Base-by-base conservation (phyloP, 2,113 vertebrate species). In the Marmota flaviventris region DNA sequence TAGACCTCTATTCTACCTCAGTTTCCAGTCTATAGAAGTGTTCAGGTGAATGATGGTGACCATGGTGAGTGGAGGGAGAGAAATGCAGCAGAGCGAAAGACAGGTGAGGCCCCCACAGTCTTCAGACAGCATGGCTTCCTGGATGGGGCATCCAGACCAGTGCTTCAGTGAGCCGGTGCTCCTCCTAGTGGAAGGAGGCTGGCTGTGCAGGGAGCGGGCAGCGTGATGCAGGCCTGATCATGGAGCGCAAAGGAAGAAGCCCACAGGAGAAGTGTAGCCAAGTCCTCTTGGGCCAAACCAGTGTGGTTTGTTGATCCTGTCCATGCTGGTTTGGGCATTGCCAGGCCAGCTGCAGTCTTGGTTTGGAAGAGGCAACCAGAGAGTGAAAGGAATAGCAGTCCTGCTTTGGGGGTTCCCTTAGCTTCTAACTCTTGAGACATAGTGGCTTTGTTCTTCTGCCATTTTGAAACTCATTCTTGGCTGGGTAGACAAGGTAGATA, bases 261-360 rank as follows among this genome's bases (percentile, higher is more conserved):
- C 87, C 58, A 2, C 24, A 63, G 61, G 61, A 63, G 24, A 25
- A 27, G 8, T 37, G 12, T 3, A 18, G 75, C 83, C 94, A 89
- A 53, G 73, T 89, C 69, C 10, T 86, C 12, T 2, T 75, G 37
- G 93, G 85, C 96, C 95, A 97, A 85, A 82, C 84, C 92, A 51
- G 22, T 37, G 73, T 85, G 87, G 86, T 88, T 86, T 90, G 84
- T 72, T 72, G 56, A 67, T 83, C 53, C 25, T 0, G 1, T 81
- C 37, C 76, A 85, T 81, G 39, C 11, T 79, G 27, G 37, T 29
- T 7, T 89, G 58, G 91, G 48, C 0, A 0, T 82, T 92, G 93
- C 97, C 97, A 95, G 97, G 87, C 86, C 89, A 96, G 58, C 75
- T 92, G 91, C 63, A 79, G 93, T 96, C 91, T 95, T 73, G 65